These are phyloP conservation scores for Mythimna vitellina DNA, from an alignment of 2,888 invertebrate species.

Conservation along the genomic window DNA sequence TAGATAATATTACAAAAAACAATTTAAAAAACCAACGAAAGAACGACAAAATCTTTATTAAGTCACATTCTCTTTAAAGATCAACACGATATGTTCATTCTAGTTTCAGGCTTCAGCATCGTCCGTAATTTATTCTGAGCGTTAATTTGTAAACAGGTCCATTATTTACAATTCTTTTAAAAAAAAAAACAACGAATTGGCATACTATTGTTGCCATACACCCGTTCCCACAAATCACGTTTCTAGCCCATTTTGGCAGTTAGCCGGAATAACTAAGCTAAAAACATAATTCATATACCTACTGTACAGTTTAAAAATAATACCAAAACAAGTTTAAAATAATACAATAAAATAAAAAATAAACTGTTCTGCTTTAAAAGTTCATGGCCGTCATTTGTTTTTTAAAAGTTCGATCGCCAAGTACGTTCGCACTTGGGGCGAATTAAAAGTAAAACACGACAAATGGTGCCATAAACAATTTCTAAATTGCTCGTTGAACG, in stretches of 20 bases:
- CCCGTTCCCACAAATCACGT: conserved; percentile 6
- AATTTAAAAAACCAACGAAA: not conserved
- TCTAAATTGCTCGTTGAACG: conserved; percentile 46
- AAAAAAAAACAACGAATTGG: conserved; percentile 26
- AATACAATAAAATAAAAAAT: conserved; percentile 13
- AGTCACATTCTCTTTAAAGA: not conserved
- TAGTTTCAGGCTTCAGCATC: not conserved
- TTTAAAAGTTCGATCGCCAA: conserved; percentile 24
- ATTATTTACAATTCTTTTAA: conserved; percentile 1
- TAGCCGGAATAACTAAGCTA: conserved; percentile 46
- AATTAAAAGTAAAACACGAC: conserved; percentile 42
- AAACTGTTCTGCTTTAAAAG: conserved; percentile 28
- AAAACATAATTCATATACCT: conserved; percentile 15
- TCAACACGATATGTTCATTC: not conserved
- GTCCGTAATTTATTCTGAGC: not conserved
- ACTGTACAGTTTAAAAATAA: conserved; percentile 43
- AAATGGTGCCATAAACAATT: conserved; percentile 42
- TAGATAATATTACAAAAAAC: not conserved
- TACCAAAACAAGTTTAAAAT: conserved; percentile 29
- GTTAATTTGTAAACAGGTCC: conserved; percentile 15
- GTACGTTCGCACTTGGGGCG: conserved; percentile 13
- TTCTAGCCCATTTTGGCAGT: conserved; percentile 46
- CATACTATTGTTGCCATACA: conserved; percentile 32
- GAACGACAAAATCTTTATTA: not conserved
- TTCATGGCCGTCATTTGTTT: conserved; percentile 57